Evolutionary conservation across 2,888 invertebrate species (phyloP).

Genomic region (Podabrus alpinus): DNA sequence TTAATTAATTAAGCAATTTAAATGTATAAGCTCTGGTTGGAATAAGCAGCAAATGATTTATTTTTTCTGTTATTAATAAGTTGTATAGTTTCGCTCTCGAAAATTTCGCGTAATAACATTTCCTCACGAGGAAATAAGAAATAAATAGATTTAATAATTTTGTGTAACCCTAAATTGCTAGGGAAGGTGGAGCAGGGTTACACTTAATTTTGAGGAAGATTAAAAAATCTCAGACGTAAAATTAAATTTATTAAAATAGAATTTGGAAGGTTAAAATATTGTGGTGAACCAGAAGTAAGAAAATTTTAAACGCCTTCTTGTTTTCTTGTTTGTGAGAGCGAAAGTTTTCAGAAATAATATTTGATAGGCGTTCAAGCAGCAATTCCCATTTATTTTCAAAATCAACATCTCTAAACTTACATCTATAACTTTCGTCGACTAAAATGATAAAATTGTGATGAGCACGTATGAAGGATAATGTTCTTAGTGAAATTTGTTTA

Average conservation of each 20-base stretch:
- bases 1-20: neutral
- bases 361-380: neutral
- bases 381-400: neutral
- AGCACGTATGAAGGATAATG: neutral
- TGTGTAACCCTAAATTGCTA: neutral
- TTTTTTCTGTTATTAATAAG: neutral
- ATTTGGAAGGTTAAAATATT: neutral
- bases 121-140: neutral
- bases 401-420: neutral
- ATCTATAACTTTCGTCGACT: neutral
- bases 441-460: neutral
- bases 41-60: neutral
- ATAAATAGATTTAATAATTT: neutral
- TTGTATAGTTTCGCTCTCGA: neutral
- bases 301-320: neutral
- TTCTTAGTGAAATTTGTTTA: conserved; percentile 1
- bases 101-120: neutral
- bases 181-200: neutral
- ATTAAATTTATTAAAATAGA: neutral
- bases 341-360: neutral
- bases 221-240: neutral
- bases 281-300: neutral
- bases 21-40: neutral
- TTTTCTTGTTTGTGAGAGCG: neutral
- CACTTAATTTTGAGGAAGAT: neutral